Conservation (phyloP, 2,113 vertebrate genomes). For the Gallinago media region DNA sequence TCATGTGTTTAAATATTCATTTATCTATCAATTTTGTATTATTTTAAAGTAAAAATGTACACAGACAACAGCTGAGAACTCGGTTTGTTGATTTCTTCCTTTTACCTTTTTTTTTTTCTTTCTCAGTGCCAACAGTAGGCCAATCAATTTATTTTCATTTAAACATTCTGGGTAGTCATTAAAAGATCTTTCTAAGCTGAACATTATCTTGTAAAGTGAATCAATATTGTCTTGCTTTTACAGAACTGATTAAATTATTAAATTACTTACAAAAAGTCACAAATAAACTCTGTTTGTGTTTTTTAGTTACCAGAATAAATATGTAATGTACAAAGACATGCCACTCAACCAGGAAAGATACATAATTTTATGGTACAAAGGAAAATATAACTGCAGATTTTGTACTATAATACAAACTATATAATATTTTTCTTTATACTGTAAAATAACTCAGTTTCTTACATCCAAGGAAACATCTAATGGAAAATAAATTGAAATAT, state of each 20-base stretch:
- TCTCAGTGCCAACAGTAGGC: background rate
- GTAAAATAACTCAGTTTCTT: background rate
- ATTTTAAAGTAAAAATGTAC: background rate
- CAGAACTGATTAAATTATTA: background rate
- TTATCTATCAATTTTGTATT: background rate
- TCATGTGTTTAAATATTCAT: background rate
- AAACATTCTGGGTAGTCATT: background rate
- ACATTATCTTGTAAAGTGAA: background rate
- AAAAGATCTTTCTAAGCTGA: background rate
- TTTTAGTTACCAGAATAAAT: background rate
- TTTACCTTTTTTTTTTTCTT: background rate
- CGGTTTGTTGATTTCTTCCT: background rate
- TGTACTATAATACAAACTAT: background rate
- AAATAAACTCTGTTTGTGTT: background rate
- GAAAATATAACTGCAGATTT: background rate
- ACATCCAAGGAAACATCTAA: background rate
- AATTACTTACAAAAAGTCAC: background rate
- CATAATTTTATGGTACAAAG: background rate
- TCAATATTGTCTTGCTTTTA: background rate
- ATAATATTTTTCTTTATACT: background rate
- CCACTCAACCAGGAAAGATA: background rate
- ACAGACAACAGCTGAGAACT: background rate
- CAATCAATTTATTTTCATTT: background rate
- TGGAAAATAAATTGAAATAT: background rate
- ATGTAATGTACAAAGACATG: background rate